These are phyloP conservation scores for Heliconius ethilla DNA, from an alignment of 2,888 invertebrate species.

Conservation along the genomic window DNA sequence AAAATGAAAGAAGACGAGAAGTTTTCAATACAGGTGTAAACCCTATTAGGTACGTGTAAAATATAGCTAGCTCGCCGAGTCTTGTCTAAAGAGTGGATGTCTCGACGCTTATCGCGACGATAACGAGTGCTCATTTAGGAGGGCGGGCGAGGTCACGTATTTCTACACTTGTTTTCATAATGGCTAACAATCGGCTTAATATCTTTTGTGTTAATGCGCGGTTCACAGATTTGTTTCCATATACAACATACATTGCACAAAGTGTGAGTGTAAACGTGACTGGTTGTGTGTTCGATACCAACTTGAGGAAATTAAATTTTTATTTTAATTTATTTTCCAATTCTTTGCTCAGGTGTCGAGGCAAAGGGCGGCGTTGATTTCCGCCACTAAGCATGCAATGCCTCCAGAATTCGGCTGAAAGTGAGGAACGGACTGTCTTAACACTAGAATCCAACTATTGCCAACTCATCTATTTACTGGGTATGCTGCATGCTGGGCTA, in stretches of 20 bases:
- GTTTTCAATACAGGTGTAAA: background rate
- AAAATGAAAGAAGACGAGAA: background rate
- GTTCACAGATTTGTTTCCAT: background rate
- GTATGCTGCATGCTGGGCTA: background rate
- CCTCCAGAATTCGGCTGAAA: too few relatives aligned
- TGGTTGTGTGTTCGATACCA: too few relatives aligned
- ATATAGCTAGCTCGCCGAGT: constrained; percentile 60
- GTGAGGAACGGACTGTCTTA: too few relatives aligned
- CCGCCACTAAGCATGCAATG: too few relatives aligned
- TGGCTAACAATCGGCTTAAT: constrained; percentile 13
- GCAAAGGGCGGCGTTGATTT: too few relatives aligned
- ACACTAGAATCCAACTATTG: background rate
- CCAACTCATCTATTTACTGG: background rate
- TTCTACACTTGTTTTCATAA: constrained; percentile 34
- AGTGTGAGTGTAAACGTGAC: too few relatives aligned
- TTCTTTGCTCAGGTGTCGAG: background rate
- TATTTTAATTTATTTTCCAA: too few relatives aligned
- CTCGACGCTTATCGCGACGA: constrained; percentile 52
- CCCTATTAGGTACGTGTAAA: constrained; percentile 30
- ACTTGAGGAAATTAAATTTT: too few relatives aligned
- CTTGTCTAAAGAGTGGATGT: constrained; percentile 58
- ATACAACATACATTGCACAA: background rate
- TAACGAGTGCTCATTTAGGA: constrained; percentile 57
- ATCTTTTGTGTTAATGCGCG: constrained; percentile 1
- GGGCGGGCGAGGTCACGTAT: constrained; percentile 56